Evolutionary conservation across 2,888 invertebrate species (phyloP), one percentile per base, ranked within the genome.

Genomic region (Ochlodes sylvanus): DNA sequence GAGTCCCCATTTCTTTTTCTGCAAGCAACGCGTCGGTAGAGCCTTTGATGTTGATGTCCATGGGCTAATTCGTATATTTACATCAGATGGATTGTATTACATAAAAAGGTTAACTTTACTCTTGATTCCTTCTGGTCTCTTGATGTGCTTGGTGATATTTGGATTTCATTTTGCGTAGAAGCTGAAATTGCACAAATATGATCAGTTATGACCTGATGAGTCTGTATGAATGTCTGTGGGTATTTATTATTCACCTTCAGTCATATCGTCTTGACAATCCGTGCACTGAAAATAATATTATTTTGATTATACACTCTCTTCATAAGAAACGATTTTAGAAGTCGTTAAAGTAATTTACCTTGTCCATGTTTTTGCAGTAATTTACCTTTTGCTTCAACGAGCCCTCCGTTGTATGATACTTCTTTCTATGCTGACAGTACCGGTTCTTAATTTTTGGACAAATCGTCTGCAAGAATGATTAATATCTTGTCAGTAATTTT

Each of bases 391-490:
- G 32, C 15, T 34, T 55, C 75, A 72, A 10, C 5, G 17, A 44
- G 15, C 9, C 12, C 3, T 66, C 14, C 14, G 21, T 62, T 7
- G 9, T 55, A 27, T 77, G 77, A 50, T 75, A 76, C 1, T 71
- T 55, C 27, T 69, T 77, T 58, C 74, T 74, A 57, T 87, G 87
- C 9, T 76, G 74, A 0, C 70, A 71, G 70, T 78, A 84, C 0
- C 87, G 74, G 4, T 64, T 73, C 55, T 71, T 74, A 4, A 86
- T 75, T 14, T 72, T 75, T 0, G 85, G 79, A 47, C 87, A 87
- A 0, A 80, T 72, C 79, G 9, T 7, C 32, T 58, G 42, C 15
- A 42, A 57, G n/a, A 27, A 27, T 27, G 27, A 27, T 27, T 27
- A n/a, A n/a, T n/a, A n/a, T n/a, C n/a, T n/a, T n/a, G n/a, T n/a